These are phyloP conservation scores for Halocynthia aurantium DNA, from an alignment of 23 tunicate genomes.

Conservation along the genomic window DNA sequence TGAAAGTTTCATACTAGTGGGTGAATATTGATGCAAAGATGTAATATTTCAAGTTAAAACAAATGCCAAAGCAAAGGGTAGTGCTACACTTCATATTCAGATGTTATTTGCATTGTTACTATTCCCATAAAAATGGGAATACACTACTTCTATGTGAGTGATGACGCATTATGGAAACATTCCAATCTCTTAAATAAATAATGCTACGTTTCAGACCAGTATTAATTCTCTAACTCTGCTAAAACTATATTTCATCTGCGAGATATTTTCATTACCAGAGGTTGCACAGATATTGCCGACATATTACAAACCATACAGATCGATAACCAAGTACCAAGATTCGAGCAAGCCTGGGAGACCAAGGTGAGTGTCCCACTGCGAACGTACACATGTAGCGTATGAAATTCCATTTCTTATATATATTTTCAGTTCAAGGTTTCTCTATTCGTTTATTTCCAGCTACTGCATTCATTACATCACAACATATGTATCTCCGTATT, in stretches of 20 bases:
- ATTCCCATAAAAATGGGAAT: too few relatives aligned
- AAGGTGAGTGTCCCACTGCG: conserved; percentile 11
- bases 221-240: too few relatives aligned
- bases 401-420: background rate
- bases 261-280: conserved; percentile 32
- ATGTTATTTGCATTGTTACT: too few relatives aligned
- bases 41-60: too few relatives aligned
- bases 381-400: background rate
- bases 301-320: conserved; percentile 53
- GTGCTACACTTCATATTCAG: too few relatives aligned
- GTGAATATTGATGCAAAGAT: too few relatives aligned
- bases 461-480: conserved; percentile 83
- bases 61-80: too few relatives aligned
- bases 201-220: too few relatives aligned
- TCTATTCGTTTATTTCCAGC: conserved; percentile 25
- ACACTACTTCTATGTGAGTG: too few relatives aligned
- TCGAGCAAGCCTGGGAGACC: background rate
- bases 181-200: too few relatives aligned
- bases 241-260: background rate
- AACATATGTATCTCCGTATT: conserved; percentile 55
- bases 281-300: conserved; percentile 79
- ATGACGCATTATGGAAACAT: too few relatives aligned
- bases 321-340: conserved; percentile 40
- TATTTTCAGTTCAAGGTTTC: background rate
- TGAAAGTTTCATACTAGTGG: too few relatives aligned